Conservation (phyloP, 2,113 vertebrate genomes). For the Oreochromis tanganicae region DNA sequence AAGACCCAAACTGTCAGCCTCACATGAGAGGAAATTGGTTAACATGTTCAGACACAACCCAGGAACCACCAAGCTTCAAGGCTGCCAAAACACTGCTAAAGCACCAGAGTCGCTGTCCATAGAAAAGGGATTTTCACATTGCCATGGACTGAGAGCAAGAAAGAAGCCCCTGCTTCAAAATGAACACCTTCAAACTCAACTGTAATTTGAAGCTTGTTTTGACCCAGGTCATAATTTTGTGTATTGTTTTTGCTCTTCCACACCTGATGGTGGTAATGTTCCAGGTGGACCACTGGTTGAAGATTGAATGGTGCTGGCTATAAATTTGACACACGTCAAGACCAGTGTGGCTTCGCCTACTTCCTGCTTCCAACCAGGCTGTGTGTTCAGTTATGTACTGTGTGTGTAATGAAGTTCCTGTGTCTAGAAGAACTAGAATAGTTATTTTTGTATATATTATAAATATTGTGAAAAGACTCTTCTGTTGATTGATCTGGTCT, state of each 20-base stretch:
- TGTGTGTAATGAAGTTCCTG: background rate
- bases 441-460: background rate
- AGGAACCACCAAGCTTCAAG: background rate
- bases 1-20: background rate
- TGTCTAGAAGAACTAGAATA: background rate
- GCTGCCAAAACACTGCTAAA: background rate
- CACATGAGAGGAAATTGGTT: background rate
- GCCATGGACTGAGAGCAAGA: background rate
- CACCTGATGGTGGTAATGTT: background rate
- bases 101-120: background rate
- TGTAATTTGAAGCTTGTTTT: background rate
- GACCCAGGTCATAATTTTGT: background rate
- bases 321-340: background rate
- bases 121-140: background rate
- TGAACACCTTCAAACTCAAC: background rate
- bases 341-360: background rate
- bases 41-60: background rate
- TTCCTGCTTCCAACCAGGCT: background rate
- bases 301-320: background rate
- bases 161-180: background rate
- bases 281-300: background rate
- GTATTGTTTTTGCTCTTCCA: background rate
- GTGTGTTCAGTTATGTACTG: background rate
- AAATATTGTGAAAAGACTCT: background rate
- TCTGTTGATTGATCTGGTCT: background rate